Evolutionary conservation across 2,113 vertebrate genomes (phyloP).

Genomic region (Empidonax alnorum): DNA sequence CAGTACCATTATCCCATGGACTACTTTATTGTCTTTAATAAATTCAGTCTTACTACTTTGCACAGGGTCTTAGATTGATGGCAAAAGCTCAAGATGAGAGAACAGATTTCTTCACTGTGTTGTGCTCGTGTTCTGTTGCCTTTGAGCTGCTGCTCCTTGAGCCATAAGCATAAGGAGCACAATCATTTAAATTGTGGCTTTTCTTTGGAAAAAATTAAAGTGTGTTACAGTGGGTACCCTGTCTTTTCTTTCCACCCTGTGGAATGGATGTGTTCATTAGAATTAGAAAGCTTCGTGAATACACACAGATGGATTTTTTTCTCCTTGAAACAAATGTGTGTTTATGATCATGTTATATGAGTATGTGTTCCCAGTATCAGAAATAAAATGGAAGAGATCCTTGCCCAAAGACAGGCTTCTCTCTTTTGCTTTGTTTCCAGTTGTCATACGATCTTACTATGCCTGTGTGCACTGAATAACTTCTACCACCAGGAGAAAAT

Average conservation of each 20-base stretch:
- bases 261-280: not conserved
- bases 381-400: not conserved
- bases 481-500: not conserved
- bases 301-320: not conserved
- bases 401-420: not conserved
- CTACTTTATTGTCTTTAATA: not conserved
- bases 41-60: not conserved
- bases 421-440: not conserved
- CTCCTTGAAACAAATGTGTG: not conserved
- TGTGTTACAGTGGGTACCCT: not conserved
- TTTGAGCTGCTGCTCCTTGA: not conserved
- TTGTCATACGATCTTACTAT: not conserved
- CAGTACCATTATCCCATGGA: slow-evolving; percentile 11
- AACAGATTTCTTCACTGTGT: not conserved
- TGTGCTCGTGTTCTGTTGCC: not conserved
- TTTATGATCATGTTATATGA: not conserved
- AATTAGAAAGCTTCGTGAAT: not conserved
- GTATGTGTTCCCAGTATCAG: not conserved
- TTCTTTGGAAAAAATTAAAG: not conserved
- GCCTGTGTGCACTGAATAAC: not conserved
- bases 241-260: not conserved
- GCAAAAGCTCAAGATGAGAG: not conserved
- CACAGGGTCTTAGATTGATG: not conserved
- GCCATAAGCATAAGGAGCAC: not conserved
- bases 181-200: not conserved